phyloP scores from a whole-genome alignment of 2,113 vertebrate genomes.

The Holacanthus passer region DNA sequence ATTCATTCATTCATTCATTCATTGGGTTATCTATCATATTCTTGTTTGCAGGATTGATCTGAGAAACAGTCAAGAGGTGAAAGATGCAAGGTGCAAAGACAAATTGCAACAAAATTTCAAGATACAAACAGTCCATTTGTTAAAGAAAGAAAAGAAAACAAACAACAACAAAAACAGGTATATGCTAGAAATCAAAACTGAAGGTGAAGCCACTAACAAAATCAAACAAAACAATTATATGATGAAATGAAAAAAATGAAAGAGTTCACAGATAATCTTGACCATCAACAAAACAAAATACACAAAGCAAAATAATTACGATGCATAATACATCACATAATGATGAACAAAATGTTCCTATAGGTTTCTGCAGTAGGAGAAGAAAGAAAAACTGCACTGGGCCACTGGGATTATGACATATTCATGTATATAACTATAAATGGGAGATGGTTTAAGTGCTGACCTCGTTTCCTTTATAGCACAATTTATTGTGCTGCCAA shows the following conservation, averaged over 20 bases:
- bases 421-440: conserved; percentile 42
- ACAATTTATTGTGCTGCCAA: conserved; percentile 38
- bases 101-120: background rate
- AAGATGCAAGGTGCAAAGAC: too few species aligned
- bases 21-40: background rate
- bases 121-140: background rate
- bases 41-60: background rate
- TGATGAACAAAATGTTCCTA: too few species aligned
- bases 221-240: too few species aligned
- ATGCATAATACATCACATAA: background rate
- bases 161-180: too few species aligned
- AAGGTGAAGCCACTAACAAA: background rate
- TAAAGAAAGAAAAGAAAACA: background rate
- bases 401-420: conserved; percentile 11
- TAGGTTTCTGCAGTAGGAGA: too few species aligned
- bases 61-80: background rate
- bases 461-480: conserved; percentile 56
- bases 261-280: too few species aligned
- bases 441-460: conserved; percentile 26
- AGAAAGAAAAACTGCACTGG: background rate
- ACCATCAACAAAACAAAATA: background rate
- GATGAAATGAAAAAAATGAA: too few species aligned
- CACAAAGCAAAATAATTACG: background rate
- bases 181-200: background rate
- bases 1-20: too few species aligned